These are phyloP conservation scores for Phalacrocorax aristotelis DNA, from an alignment of 2,113 vertebrate species.

Conservation along the genomic window DNA sequence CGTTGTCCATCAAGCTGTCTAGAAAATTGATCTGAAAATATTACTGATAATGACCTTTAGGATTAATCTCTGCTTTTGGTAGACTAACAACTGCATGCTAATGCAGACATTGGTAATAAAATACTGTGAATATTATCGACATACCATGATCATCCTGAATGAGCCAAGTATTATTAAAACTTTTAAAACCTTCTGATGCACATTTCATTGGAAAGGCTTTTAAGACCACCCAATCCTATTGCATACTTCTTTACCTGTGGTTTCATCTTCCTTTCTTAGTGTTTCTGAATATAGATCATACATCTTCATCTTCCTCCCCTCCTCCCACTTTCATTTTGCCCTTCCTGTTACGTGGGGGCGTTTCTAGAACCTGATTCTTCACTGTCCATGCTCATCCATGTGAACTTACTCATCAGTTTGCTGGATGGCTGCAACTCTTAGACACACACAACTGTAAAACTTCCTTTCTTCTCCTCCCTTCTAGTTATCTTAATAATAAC, in stretches of 20 bases:
- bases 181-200: neutral
- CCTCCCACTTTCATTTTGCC: neutral
- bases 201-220: neutral
- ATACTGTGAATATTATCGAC: neutral
- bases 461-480: neutral
- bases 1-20: neutral
- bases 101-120: neutral
- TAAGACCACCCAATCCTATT: neutral
- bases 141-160: neutral
- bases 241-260: neutral
- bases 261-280: neutral
- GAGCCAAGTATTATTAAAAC: neutral
- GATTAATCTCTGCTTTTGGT: neutral
- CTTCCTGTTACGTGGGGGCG: neutral
- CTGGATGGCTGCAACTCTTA: neutral
- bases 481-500: neutral
- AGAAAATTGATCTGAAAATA: neutral
- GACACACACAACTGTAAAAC: no score
- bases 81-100: neutral
- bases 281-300: neutral
- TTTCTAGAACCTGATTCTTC: neutral
- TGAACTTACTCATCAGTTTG: neutral
- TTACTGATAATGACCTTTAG: neutral
- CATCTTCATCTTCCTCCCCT: rapidly evolving
- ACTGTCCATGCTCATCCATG: neutral